Evolutionary conservation across 2,797 vertebrate genomes (phyloP).

Genomic region (Pelochelys cantorii): DNA sequence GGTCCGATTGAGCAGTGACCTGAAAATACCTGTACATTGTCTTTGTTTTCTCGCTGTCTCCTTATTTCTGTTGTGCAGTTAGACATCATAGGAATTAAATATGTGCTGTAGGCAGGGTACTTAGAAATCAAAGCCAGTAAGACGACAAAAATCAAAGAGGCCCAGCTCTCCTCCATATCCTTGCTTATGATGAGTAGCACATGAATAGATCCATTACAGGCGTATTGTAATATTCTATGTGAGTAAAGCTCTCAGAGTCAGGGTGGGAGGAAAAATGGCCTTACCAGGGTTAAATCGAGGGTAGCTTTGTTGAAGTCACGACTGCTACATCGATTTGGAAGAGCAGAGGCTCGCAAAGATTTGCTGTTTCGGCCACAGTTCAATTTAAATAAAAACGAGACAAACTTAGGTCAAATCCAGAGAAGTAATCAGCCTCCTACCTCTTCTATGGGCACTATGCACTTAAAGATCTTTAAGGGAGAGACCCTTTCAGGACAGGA

Average conservation of each 20-base stretch:
- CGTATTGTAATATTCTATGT: background rate
- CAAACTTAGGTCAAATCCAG: background rate
- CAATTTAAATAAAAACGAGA: background rate
- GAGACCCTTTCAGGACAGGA: background rate
- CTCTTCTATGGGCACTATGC: background rate
- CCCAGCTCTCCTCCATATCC: background rate
- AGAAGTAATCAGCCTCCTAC: background rate
- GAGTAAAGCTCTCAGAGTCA: background rate
- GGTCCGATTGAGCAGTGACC: constrained; percentile 41
- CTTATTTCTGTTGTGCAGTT: constrained; percentile 42
- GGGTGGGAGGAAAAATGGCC: background rate
- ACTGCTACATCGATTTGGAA: background rate
- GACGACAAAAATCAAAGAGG: constrained; percentile 47
- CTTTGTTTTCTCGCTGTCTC: constrained; percentile 50
- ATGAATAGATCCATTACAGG: background rate
- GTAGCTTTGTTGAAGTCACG: background rate
- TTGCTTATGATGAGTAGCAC: constrained; percentile 15
- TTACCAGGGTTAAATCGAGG: background rate
- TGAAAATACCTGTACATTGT: constrained; percentile 49
- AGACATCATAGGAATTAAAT: constrained; percentile 42
- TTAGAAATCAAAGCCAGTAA: constrained; percentile 44
- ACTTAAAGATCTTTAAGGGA: background rate
- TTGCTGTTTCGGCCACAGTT: background rate
- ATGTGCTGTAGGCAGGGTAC: constrained; percentile 40
- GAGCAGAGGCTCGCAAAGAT: background rate